These are phyloP conservation scores for Phalacrocorax brasilianus DNA, from an alignment of 2,113 vertebrate genomes.

Conservation along the genomic window DNA sequence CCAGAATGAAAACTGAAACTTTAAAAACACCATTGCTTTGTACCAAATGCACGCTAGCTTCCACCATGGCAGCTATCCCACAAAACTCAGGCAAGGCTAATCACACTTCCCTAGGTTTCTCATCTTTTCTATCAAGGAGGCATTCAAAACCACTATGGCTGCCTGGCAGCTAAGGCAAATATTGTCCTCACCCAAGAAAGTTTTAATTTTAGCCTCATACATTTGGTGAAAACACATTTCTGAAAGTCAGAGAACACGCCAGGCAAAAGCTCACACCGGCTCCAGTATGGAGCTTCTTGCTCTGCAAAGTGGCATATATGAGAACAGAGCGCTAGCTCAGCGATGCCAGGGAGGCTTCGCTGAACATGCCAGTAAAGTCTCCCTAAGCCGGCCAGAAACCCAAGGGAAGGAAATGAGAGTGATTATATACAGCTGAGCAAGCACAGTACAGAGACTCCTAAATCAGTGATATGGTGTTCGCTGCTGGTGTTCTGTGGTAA, in stretches of 20 bases:
- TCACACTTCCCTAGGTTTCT: constrained; percentile 48
- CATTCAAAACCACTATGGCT: background rate
- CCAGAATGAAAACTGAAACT: constrained; percentile 59
- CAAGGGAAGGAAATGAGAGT: constrained; percentile 64
- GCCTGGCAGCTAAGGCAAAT: background rate
- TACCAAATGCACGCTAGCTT: constrained; percentile 35
- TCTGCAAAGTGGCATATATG: background rate
- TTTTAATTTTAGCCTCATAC: background rate
- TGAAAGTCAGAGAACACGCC: background rate
- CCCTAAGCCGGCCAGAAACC: constrained; percentile 49
- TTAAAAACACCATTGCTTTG: constrained; percentile 57
- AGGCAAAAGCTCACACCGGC: background rate
- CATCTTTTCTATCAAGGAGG: background rate
- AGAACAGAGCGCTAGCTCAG: background rate
- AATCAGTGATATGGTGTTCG: constrained; percentile 51
- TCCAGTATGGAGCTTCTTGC: background rate
- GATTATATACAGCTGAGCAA: constrained; percentile 72
- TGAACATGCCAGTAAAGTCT: constrained; percentile 18
- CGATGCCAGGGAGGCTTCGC: background rate
- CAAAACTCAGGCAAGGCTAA: constrained; percentile 54
- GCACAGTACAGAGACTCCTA: constrained; percentile 59
- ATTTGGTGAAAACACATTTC: background rate
- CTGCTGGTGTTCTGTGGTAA: constrained; percentile 63
- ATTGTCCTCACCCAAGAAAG: background rate
- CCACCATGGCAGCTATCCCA: constrained; percentile 53